Base-by-base conservation (phyloP, 2,113 vertebrate species). In the Piprites chloris region DNA sequence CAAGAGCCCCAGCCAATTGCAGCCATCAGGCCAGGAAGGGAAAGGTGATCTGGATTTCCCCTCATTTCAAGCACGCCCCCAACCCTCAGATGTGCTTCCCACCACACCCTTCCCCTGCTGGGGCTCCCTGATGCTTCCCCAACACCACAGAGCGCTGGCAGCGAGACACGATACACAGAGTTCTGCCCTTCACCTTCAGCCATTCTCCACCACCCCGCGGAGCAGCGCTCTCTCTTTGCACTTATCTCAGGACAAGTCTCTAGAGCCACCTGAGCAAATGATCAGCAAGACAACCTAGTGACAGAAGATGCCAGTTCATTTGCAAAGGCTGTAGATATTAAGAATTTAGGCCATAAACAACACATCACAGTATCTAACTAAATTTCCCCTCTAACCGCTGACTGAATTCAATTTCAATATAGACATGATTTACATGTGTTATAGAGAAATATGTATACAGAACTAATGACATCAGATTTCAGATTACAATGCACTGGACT, bases 151-250 rank as follows among this genome's bases (percentile, higher is more conserved):
- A 37, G 24, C 3, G 4, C 80, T 37, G 59, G 55, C 62, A 56
- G 46, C 3, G 6, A 11, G 17, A 15, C 12, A 2, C 0, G 0
- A 9, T 4, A 5, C 20, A 8, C 11, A 1, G 47, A 46, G 62
- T 2, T 9, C 68, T 74, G 81, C 73, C 55, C 66, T 49, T 53
- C 26, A 12, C 59, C 58, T 59, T 18, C 61, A 56, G 55, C 61
- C 65, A 6, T 16, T 5, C 1, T 2, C n/a, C 28, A 71, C 20
- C 23, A 12, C n/a, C 23, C 72, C 20, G n/a, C 4, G 1, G 24
- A 72, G 42, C 71, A 35, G 16, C 1, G 18, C 33, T 17, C 42
- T 17, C 39, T 32, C 44, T 28, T 47, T 9, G 53, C 3, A 1
- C 12, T 16, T 23, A 22, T 17, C 71, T 59, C 62, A 32, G 47